Percentiles rank a stretch among this genome's conserved stretches.
Conservation (phyloP, 2,113 vertebrate species). For the Strix aluco region DNA sequence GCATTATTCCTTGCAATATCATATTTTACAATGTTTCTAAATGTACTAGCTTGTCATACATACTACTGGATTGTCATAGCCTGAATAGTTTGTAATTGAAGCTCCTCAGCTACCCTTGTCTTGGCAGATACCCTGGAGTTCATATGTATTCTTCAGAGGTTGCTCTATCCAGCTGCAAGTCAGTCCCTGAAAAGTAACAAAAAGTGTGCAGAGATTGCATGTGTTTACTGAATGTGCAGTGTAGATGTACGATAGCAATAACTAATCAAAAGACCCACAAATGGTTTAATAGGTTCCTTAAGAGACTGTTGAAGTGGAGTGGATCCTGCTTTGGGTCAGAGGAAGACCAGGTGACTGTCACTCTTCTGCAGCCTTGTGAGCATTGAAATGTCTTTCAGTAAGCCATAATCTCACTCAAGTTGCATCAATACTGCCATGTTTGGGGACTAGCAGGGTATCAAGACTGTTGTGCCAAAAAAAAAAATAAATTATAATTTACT, state of each 20-base stretch:
- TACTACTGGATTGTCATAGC: neutral
- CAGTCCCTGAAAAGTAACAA: neutral
- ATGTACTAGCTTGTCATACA: neutral
- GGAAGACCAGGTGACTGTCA: neutral
- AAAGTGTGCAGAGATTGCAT: neutral
- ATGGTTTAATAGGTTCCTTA: neutral
- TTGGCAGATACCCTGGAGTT: neutral
- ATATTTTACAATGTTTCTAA: neutral
- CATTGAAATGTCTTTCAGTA: neutral
- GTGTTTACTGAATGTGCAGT: neutral
- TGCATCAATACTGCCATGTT: neutral
- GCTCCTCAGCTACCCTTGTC: neutral
- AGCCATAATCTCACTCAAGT: neutral
- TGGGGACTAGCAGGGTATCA: neutral
- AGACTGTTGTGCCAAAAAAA: neutral
- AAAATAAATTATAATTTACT: neutral
- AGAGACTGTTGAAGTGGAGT: neutral
- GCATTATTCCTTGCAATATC: neutral
- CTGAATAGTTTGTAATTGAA: neutral
- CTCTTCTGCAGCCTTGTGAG: neutral
- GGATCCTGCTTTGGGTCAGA: neutral
- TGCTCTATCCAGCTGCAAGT: neutral
- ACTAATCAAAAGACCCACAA: neutral
- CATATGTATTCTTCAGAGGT: neutral
- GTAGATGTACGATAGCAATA: neutral